phyloP scores from a whole-genome alignment of 2,113 vertebrate species.

The Panurus biarmicus region DNA sequence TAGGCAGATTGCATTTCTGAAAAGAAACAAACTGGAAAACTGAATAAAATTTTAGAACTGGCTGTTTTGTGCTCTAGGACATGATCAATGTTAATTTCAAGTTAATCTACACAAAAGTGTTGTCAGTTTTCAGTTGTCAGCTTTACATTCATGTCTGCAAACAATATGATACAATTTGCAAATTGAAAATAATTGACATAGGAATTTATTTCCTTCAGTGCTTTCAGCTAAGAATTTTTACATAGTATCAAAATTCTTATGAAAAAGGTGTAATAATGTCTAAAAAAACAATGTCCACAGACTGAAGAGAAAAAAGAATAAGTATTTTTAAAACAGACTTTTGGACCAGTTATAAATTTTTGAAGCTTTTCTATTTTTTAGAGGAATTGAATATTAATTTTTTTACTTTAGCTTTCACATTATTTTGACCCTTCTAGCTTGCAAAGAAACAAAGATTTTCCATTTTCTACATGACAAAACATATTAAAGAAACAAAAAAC shows the following conservation, averaged over 20 bases:
- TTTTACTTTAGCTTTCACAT: not conserved
- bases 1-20: not conserved
- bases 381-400: not conserved
- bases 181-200: not conserved
- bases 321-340: fast-evolving
- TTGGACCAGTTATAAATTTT: not conserved
- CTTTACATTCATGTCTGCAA: not conserved
- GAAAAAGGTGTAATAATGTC: not conserved
- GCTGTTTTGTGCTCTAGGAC: not conserved
- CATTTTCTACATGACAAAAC: not conserved
- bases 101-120: not conserved
- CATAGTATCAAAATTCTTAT: not conserved
- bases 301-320: not conserved
- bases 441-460: not conserved
- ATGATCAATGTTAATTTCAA: not conserved
- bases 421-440: not conserved
- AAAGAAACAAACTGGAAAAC: not conserved
- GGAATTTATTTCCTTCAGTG: not conserved
- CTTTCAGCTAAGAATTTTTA: not conserved
- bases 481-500: not conserved
- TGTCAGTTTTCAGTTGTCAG: not conserved
- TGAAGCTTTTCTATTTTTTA: not conserved
- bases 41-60: not conserved
- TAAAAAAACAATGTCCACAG: not conserved
- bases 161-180: not conserved